Evolutionary conservation across 1,140 invertebrate genomes (phyloP), one percentile per base, ranked within the genome.

Genomic region (Mylabris phalerata): DNA sequence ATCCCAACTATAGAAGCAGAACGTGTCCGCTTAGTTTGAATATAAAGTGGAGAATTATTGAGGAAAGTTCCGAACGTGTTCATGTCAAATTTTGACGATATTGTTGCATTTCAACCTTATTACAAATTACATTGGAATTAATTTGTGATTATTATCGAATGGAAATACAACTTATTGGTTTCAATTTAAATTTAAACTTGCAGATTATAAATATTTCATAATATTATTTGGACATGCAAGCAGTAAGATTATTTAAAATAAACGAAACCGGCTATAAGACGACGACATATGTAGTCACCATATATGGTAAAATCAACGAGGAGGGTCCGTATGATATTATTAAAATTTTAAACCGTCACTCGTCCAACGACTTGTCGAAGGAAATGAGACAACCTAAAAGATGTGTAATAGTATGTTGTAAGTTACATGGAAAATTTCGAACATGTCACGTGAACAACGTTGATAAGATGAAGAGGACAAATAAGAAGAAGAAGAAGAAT

Each of bases 11-110:
- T 54, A 44, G 25, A 55, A 40, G 51, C 42, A 40, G 19, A 42
- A 60, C 59, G 59, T 60, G 59, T 43, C 59, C 47, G 51, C 48
- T 49, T 55, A 60, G 11, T 41, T 43, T 32, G 59, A 55, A 60
- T 60, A 55, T 55, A 60, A 60, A 60, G 45, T 41, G 41, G 59
- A 24, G n/a, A 50, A 60, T 60, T 59, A 59, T 52, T 48, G 55
- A 39, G 13, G 13, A 39, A 43, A 7, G n/a, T 43, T 40, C 7
- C 24, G 50, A 38, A 55, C 52, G 41, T 54, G 51, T 54, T 54
- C 45, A 27, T 26, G 9, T 39, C 27, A 48, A 26, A 55, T 40
- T 32, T 10, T 55, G 52, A 55, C 40, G 52, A 55, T 48, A 11
- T 27, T 24, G 45, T 24, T 48, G 45, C 6, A 48, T 38, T 55